phyloP scores from a whole-genome alignment of 2,888 invertebrate species.

The Diaphora mendica region DNA sequence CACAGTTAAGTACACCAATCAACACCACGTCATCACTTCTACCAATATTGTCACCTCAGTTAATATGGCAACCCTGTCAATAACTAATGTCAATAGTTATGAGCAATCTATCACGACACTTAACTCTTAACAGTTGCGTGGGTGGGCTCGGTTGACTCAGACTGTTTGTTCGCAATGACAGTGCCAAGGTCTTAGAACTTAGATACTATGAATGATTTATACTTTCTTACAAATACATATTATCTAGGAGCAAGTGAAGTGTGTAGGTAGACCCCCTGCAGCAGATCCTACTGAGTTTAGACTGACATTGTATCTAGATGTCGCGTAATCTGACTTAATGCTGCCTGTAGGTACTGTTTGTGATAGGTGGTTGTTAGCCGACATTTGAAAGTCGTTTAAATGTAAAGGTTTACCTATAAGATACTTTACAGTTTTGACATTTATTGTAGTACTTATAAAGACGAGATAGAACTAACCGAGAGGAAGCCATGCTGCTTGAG shows the following conservation, averaged over 20 bases:
- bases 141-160: slow-evolving; percentile 6
- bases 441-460: too few relatives aligned
- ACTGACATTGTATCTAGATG: not conserved
- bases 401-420: not conserved
- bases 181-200: slow-evolving; percentile 4
- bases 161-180: not conserved
- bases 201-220: not conserved
- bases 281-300: not conserved
- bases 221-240: not conserved
- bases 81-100: slow-evolving; percentile 8
- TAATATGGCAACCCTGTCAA: slow-evolving; percentile 8
- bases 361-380: too few relatives aligned
- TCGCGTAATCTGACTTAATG: not conserved
- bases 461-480: not conserved
- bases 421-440: too few relatives aligned
- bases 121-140: not conserved
- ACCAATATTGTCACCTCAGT: not conserved
- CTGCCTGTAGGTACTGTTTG: too few relatives aligned
- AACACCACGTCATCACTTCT: not conserved
- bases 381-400: not conserved
- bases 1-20: not conserved
- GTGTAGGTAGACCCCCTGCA: slow-evolving; percentile 2
- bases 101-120: slow-evolving; percentile 10
- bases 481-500: too few relatives aligned
- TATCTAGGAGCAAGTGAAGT: not conserved